Conservation (phyloP, 2,797 vertebrate genomes). For the Phyllotis vaccarum region DNA sequence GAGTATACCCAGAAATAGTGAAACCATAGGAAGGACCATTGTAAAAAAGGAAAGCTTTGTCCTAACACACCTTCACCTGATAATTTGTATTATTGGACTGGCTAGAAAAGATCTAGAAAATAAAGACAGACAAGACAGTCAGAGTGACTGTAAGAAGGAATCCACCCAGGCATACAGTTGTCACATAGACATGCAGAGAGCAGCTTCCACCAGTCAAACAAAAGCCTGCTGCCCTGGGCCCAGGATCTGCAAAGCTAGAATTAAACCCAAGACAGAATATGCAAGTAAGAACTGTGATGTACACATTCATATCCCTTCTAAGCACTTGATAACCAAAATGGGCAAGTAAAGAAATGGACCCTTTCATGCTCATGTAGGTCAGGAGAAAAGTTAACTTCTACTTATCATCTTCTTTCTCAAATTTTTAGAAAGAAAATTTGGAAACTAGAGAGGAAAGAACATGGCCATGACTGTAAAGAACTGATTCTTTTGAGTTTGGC, state of each 20-base stretch:
- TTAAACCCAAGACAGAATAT: background rate
- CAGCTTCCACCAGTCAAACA: background rate
- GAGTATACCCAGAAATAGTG: constrained; percentile 46
- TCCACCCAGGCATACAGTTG: background rate
- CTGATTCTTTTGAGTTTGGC: background rate
- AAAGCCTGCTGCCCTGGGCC: background rate
- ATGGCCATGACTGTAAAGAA: background rate
- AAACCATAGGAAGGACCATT: constrained; percentile 44
- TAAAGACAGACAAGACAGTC: constrained; percentile 35
- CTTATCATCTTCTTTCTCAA: background rate
- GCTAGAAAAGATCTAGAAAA: constrained; percentile 49
- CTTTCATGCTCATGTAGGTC: background rate
- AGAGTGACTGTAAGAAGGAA: background rate
- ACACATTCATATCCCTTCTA: background rate
- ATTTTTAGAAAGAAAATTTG: constrained; percentile 11
- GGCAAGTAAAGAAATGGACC: constrained; percentile 9
- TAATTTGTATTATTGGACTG: constrained; percentile 53
- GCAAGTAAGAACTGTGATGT: background rate
- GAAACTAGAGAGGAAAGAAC: background rate
- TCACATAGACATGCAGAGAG: background rate
- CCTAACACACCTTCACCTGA: constrained; percentile 42
- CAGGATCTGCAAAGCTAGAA: background rate
- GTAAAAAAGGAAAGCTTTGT: constrained; percentile 46
- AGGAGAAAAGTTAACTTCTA: background rate
- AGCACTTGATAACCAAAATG: constrained; percentile 21